Conservation (phyloP, 2,888 invertebrate genomes). For the Elgonia sp. region DNA sequence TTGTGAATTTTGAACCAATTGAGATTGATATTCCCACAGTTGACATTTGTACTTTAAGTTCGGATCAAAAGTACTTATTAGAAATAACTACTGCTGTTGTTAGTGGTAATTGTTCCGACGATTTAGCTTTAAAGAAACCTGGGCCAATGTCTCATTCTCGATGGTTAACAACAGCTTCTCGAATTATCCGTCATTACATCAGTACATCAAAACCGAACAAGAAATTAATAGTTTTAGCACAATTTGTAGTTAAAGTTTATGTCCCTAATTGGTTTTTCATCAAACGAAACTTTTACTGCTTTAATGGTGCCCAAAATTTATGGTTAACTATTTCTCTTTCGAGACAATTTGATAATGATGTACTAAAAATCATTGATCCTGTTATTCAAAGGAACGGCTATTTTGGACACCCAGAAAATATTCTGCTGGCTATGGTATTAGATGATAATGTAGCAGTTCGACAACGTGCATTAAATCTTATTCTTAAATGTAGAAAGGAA, state of each 20-base stretch:
- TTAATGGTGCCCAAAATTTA: conserved; percentile 28
- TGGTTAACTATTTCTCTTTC: conserved; percentile 38
- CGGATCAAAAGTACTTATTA: conserved; percentile 58
- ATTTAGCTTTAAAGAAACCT: conserved; percentile 44
- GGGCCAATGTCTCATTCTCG: conserved; percentile 24
- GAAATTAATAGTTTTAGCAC: conserved; percentile 36
- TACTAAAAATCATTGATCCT: conserved; percentile 64
- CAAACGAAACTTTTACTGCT: conserved; percentile 43
- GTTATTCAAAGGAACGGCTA: conserved; percentile 65
- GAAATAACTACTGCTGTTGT: conserved; percentile 38
- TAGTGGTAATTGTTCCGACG: conserved; percentile 34
- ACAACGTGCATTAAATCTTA: conserved; percentile 17
- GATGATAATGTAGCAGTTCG: conserved; percentile 52
- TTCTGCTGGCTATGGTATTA: conserved; percentile 46
- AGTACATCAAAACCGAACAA: conserved; percentile 23
- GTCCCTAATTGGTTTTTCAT: conserved; percentile 57
- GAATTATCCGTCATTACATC: conserved; percentile 42
- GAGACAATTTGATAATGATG: conserved; percentile 24
- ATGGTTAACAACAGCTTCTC: conserved; percentile 40
- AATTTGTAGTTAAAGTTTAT: conserved; percentile 53
- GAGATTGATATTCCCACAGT: too few species aligned
- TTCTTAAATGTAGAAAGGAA: conserved; percentile 24
- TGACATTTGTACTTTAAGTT: conserved; percentile 40
- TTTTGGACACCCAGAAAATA: conserved; percentile 53
- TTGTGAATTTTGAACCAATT: too few species aligned